A percentile compares a stretch with the other conserved stretches of the same genome.
These are phyloP conservation scores for Hyposoter didymator DNA, from an alignment of 2,888 invertebrate species.

Conservation along the genomic window DNA sequence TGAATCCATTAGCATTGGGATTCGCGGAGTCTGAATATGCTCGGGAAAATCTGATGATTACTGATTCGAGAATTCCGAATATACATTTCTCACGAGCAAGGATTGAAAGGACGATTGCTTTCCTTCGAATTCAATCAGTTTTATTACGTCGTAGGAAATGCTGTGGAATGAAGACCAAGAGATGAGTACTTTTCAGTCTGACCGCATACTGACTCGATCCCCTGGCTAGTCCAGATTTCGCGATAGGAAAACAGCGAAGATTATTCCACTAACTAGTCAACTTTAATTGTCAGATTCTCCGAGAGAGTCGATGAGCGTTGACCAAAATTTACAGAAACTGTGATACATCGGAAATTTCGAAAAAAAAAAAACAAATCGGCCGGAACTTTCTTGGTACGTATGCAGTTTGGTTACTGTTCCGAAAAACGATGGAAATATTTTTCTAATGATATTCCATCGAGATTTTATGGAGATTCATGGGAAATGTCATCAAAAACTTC, in stretches of 20 bases:
- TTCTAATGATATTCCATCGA: too few species aligned
- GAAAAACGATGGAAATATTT: too few species aligned
- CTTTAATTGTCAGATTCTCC: not conserved
- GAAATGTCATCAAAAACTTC: too few species aligned
- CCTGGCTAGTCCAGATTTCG: not conserved
- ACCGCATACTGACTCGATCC: not conserved
- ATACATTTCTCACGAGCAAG: not conserved
- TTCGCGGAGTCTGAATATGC: conserved; percentile 20
- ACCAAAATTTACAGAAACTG: too few species aligned
- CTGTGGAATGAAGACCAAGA: not conserved
- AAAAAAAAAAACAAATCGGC: too few species aligned
- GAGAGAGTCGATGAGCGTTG: too few species aligned
- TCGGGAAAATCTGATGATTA: not conserved
- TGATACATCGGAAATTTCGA: too few species aligned
- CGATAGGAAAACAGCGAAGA: not conserved
- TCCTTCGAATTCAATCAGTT: not conserved
- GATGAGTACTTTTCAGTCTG: not conserved
- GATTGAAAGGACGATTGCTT: not conserved
- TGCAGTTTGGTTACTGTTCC: too few species aligned
- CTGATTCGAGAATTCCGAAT: not conserved
- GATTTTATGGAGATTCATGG: too few species aligned
- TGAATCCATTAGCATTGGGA: conserved; percentile 25
- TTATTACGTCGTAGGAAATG: not conserved
- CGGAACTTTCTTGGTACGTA: too few species aligned
- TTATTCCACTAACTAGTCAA: not conserved